Evolutionary conservation across 2,888 invertebrate genomes (phyloP).

Genomic region (Theodoxus fluviatilis): DNA sequence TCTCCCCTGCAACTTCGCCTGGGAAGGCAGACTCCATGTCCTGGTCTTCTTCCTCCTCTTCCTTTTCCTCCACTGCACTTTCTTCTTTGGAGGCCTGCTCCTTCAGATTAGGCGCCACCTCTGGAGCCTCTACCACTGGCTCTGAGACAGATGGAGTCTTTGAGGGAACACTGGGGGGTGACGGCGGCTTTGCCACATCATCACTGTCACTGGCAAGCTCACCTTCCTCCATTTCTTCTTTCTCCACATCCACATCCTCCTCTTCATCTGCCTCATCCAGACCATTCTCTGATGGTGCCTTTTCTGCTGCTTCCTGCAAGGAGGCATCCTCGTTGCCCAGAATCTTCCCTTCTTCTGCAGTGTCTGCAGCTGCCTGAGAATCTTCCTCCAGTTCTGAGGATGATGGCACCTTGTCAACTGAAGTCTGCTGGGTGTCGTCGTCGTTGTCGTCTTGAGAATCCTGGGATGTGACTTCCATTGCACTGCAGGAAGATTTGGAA

Average conservation of each 20-base stretch:
- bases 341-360: slow-evolving; percentile 11
- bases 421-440: no score
- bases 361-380: neutral
- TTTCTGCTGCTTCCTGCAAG: slow-evolving; percentile 21
- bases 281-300: neutral
- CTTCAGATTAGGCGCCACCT: slow-evolving; percentile 5
- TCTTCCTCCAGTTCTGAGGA: slow-evolving; percentile 20
- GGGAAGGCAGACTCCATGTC: slow-evolving; percentile 36
- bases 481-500: no score
- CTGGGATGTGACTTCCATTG: no score
- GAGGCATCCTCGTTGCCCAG: slow-evolving; percentile 3
- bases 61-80: slow-evolving; percentile 34
- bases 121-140: slow-evolving; percentile 23
- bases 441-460: no score
- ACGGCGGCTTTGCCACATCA: slow-evolving; percentile 10
- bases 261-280: slow-evolving; percentile 19
- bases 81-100: slow-evolving; percentile 32
- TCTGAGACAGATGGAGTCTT: slow-evolving; percentile 8
- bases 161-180: slow-evolving; percentile 16
- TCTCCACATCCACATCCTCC: neutral
- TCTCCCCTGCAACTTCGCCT: slow-evolving; percentile 25
- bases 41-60: slow-evolving; percentile 33
- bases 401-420: slow-evolving; percentile 14
- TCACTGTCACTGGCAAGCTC: no score
- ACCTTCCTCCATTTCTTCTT: neutral